Evolutionary conservation across 2,888 invertebrate genomes (phyloP), one percentile per base, ranked within the genome.

Genomic region (Agrochola macilenta): DNA sequence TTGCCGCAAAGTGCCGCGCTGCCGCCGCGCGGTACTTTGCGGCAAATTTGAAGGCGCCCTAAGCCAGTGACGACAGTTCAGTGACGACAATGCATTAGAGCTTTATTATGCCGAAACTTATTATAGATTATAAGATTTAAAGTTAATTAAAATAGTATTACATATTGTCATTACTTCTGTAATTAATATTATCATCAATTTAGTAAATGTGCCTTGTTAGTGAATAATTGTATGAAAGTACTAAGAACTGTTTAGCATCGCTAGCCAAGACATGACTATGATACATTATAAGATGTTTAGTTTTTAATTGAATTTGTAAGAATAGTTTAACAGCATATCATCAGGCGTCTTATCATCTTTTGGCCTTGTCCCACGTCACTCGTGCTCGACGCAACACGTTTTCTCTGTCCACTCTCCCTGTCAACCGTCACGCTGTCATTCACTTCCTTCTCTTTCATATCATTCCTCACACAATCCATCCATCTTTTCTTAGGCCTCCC

Each of bases 221-320:
- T 20, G 14, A 26, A 57, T 70, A 39, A 30, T 57, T 35, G 23
- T 61, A 35, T 52, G 8, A 60, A 78, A 68, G 14, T 23, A 57
- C 17, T 17, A 12, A 76, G 3, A 30, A 30, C 5, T 39, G 14
- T 79, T 39, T 43, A 78, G 57, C n/a, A 79, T 64, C 30, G 63
- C 72, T 72, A 52, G 63, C 49, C 35, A 49, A 17, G 11, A 64
- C 26, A 12, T 46, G 14, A n/a, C 20, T 78, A 23, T 35, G 20
- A 14, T 43, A 43, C 14, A 30, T 74, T 43, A 35, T 54, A 69
- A 63, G 1, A 14, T 69, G 12, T 39, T 46, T 46, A 23, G 17
- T 23, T 77, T 57, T 17, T 35, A 26, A 35, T 60, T 43, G 17
- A 43, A 12, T 77, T n/a, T n/a, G n/a, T 26, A 63, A 61, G 43